Evolutionary conservation across 2,797 vertebrate species (phyloP).

Genomic region (Melanotaenia pygmaea): DNA sequence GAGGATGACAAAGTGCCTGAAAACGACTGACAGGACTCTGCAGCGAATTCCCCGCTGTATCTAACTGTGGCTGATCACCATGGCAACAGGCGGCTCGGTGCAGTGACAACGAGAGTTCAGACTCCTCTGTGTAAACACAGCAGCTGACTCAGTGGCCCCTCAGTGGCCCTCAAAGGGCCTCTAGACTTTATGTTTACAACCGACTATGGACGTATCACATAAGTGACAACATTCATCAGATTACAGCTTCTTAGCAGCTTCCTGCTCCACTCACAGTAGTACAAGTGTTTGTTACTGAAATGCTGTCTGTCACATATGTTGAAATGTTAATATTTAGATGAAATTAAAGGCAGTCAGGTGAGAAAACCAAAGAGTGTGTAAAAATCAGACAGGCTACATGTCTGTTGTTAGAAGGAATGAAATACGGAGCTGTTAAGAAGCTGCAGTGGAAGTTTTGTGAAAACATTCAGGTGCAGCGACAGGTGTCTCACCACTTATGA

Average conservation of each 20-base stretch:
- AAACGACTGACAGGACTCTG: constrained; percentile 60
- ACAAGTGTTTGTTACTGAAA: background rate
- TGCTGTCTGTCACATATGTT: constrained; percentile 10
- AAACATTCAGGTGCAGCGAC: background rate
- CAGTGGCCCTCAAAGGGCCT: constrained; percentile 25
- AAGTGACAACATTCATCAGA: constrained; percentile 35
- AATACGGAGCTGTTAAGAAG: constrained; percentile 33
- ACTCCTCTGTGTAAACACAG: constrained; percentile 47
- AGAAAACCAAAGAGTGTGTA: constrained; percentile 17
- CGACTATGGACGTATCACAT: constrained; percentile 38
- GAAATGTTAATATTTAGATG: background rate
- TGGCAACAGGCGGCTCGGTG: constrained; percentile 35
- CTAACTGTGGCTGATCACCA: constrained; percentile 45
- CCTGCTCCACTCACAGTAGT: constrained; percentile 19
- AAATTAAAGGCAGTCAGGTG: background rate
- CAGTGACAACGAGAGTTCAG: constrained; percentile 38
- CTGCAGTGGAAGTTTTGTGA: constrained; percentile 19
- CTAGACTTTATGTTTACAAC: constrained; percentile 53
- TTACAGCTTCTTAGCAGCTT: constrained; percentile 51
- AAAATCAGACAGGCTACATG: background rate
- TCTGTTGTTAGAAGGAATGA: background rate
- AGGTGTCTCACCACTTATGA: constrained; percentile 4
- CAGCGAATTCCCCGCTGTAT: constrained; percentile 23
- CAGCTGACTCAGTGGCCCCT: constrained; percentile 37
- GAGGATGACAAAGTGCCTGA: constrained; percentile 58